Evolutionary conservation across 2,888 invertebrate genomes (phyloP).

Genomic region (Ectemnius continuus): DNA sequence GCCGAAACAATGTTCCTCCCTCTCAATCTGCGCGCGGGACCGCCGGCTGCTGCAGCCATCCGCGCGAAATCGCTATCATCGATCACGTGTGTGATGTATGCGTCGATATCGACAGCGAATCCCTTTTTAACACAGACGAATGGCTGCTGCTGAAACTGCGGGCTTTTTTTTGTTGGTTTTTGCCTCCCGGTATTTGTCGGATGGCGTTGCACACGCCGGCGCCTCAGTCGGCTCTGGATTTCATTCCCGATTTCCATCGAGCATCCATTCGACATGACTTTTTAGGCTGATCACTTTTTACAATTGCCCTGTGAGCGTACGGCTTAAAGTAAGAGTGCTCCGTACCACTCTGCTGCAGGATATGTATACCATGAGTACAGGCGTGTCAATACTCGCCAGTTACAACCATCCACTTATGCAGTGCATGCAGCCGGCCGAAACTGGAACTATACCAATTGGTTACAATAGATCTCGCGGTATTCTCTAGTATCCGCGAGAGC

Average conservation of each 20-base stretch:
- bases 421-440: neutral
- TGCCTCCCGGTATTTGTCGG: conserved; percentile 35
- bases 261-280: conserved; percentile 7
- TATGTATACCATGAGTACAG: neutral
- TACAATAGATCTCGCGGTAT: neutral
- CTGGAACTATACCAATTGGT: neutral
- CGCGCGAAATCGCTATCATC: conserved; percentile 56
- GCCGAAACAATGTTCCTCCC: conserved; percentile 60
- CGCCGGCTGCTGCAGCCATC: conserved; percentile 56
- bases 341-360: neutral
- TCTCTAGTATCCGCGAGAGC: neutral
- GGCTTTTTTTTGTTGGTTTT: conserved; percentile 40
- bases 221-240: conserved; percentile 33
- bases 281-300: neutral
- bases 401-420: neutral
- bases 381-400: too few species aligned
- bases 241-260: conserved; percentile 43
- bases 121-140: conserved; percentile 72
- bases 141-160: conserved; percentile 57
- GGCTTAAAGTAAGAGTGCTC: neutral
- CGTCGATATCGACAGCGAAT: conserved; percentile 62
- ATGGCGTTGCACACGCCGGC: conserved; percentile 27
- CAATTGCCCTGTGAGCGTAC: neutral
- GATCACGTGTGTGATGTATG: conserved; percentile 63
- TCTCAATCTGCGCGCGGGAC: conserved; percentile 60